A percentile compares a stretch with the other conserved stretches of the same genome.
phyloP scores from a whole-genome alignment of 2,797 vertebrate genomes.

The Sparidentex hasta region DNA sequence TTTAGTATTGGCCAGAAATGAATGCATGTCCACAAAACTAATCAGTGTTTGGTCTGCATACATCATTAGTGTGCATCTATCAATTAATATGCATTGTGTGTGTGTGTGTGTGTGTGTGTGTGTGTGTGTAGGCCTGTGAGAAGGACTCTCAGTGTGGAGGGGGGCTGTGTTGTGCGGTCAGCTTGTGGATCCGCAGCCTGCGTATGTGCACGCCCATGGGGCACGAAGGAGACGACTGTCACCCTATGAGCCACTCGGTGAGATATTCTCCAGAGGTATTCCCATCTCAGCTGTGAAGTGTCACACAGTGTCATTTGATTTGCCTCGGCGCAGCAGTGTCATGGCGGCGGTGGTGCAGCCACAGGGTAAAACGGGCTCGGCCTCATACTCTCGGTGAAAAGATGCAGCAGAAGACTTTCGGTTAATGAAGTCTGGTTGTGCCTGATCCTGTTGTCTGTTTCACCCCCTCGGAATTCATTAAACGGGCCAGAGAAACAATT shows the following conservation, averaged over 20 bases:
- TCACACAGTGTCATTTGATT: background rate
- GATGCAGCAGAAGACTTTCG: background rate
- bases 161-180: constrained; percentile 94
- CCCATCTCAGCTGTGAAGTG: background rate
- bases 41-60: background rate
- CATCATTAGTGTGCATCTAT: background rate
- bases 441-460: background rate
- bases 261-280: constrained; percentile 36
- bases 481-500: background rate
- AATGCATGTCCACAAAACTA: constrained; percentile 2
- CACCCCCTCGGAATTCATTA: background rate
- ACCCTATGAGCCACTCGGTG: constrained; percentile 94
- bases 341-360: background rate
- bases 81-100: constrained; percentile 16
- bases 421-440: background rate
- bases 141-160: constrained; percentile 92
- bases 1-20: background rate
- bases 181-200: constrained; percentile 94
- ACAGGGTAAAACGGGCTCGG: background rate
- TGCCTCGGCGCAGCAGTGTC: background rate
- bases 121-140: constrained; percentile 89
- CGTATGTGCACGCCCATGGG: constrained; percentile 94
- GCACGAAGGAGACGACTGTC: constrained; percentile 91
- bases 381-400: background rate
- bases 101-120: constrained; percentile 41